Base-by-base conservation (phyloP, 1,140 invertebrate genomes). In the Saccostrea cuccullata region DNA sequence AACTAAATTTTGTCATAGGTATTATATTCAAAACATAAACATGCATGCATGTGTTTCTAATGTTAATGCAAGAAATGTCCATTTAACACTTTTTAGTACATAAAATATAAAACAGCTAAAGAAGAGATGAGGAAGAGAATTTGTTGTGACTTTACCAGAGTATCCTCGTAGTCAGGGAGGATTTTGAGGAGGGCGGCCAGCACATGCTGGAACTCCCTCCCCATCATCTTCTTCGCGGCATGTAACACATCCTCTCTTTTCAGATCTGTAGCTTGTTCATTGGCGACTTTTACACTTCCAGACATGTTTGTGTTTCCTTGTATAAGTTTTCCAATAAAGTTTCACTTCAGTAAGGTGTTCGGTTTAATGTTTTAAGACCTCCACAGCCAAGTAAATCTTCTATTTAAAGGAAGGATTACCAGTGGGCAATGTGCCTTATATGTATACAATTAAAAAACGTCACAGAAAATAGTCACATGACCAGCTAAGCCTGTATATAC, bases 191-290 rank as follows among this genome's bases (percentile, higher is more conserved):
- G 82, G 55, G 82, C 17, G 2, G 82, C 40, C 82, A 84, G 55
- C 3, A 84, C 82, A n/a, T 55, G 40, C 82, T 84, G 82, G 40
- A 84, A 84, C 47, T 84, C 82, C 82, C 82, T 47, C n/a, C 82
- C 82, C 82, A 84, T 84, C 82, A 84, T 84, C n/a, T 84, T 84
- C 82, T 84, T 84, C 0, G 82, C 82, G 0, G 82, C 55, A 12
- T 84, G 36, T 55, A 17, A 55, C 36, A 84, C 17, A 20, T 55
- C 82, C 55, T 84, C 82, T 0, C 6, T 84, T 23, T 84, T 84
- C 26, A 77, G 12, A 0, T 26, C 26, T 30, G 26, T 2, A 11
- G 15, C 70, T 26, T 30, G 11, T 36, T 17, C 70, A 77, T 26
- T 77, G 26, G 30, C 30, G 30, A 77, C 70, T 77, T 77, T 26